Evolutionary conservation across 2,797 vertebrate species (phyloP), one percentile per base, ranked within the genome.

Genomic region (Enteromius fasciolatus): DNA sequence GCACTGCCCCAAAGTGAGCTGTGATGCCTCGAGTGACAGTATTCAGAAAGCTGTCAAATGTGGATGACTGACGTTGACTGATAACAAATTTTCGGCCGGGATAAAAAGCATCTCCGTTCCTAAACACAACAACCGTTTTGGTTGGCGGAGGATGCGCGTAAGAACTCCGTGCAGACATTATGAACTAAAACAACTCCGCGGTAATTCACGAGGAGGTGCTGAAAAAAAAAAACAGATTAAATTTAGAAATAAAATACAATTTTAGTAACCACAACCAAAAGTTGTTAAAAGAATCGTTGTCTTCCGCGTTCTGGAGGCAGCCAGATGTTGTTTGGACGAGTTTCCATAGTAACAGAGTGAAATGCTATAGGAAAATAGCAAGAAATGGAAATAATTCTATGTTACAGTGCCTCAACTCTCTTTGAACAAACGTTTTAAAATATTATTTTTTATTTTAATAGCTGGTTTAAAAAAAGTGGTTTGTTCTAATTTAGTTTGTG

Each of bases 41-140:
- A 52, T 90, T 89, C 89, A 96, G 81, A 44, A 96, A 90, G 23
- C 81, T 90, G 87, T 96, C 95, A 63, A 96, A 94, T 25, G 88
- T 94, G 20, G 85, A 82, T 80, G 90, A 81, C 1, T 92, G 89
- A 5, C 93, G 90, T 17, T 88, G 90, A 64, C 91, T 93, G 41
- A 95, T 75, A 0, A 95, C 91, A n/a, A 94, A 59, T 84, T 89
- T 94, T 54, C 88, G 92, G 2, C 94, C 94, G 33, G 88, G 83
- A 3, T 86, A 95, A 80, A 91, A 95, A 1, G 82, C 89, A 84
- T 96, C 94, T 46, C 95, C 94, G 18, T 95, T 96, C 83, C 91
- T 90, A 89, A 93, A 95, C 25, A 96, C 90, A 5, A 89, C 76
- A 39, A 96, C 88, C 8, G 90, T 93, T 89, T 91, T 93, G 25